Percentiles rank a stretch among this genome's conserved stretches.
Evolutionary conservation across 1,140 invertebrate genomes (phyloP).

Genomic region (Hyphantria cunea): DNA sequence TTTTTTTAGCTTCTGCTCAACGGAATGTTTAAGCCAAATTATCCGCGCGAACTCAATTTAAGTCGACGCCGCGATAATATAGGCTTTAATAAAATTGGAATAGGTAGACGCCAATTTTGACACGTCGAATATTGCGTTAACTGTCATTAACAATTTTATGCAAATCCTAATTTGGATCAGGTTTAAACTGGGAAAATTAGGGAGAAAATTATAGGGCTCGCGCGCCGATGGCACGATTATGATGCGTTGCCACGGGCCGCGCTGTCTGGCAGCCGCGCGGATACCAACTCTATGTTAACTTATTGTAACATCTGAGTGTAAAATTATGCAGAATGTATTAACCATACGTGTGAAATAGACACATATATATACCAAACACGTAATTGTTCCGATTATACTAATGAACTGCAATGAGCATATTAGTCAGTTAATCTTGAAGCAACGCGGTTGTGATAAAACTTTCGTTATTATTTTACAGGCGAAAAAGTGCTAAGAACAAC

Average conservation of each 20-base stretch:
- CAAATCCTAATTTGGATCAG: constrained; percentile 66
- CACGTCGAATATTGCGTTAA: constrained; percentile 60
- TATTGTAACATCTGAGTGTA: constrained; percentile 29
- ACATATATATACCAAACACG: no score
- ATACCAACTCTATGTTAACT: constrained; percentile 23
- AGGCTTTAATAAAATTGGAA: constrained; percentile 44
- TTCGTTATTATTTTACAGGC: neutral
- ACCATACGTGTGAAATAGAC: neutral
- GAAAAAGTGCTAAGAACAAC: neutral
- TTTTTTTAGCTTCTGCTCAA: constrained; percentile 38
- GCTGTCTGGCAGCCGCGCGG: constrained; percentile 26
- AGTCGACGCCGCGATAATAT: constrained; percentile 40
- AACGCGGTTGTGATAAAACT: no score
- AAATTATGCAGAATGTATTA: constrained; percentile 29
- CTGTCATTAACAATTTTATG: constrained; percentile 69
- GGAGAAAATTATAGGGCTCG: constrained; percentile 63
- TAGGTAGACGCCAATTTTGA: constrained; percentile 54
- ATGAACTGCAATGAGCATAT: no score
- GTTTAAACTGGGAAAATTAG: constrained; percentile 62
- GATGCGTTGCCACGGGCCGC: constrained; percentile 44
- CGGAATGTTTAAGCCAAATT: constrained; percentile 38
- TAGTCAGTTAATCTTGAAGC: no score
- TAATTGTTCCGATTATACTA: no score
- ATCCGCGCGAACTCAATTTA: constrained; percentile 37
- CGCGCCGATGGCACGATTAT: constrained; percentile 55